These are phyloP conservation scores for Spinibarbus caldwelli DNA, from an alignment of 2,797 vertebrate species.

Conservation along the genomic window DNA sequence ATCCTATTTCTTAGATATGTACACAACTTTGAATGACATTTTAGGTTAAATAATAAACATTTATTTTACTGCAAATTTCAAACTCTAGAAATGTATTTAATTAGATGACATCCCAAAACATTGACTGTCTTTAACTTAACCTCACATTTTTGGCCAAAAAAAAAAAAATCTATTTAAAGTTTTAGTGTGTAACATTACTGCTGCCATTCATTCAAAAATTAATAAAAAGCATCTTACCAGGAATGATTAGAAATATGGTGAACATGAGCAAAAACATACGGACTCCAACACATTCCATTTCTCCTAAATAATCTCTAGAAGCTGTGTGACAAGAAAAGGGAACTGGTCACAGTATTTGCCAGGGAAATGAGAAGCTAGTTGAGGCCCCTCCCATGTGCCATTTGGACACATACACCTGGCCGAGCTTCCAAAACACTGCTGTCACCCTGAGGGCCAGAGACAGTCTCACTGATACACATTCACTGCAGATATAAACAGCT, in stretches of 20 bases:
- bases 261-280: conserved; percentile 61
- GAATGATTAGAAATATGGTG: conserved; percentile 65
- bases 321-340: conserved; percentile 70
- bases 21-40: neutral
- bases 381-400: conserved; percentile 76
- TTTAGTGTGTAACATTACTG: neutral
- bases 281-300: conserved; percentile 81
- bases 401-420: conserved; percentile 73
- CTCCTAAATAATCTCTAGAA: conserved; percentile 82
- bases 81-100: neutral
- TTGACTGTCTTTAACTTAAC: neutral
- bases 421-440: conserved; percentile 55
- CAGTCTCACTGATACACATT: conserved; percentile 36
- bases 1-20: neutral
- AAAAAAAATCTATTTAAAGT: neutral
- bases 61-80: neutral
- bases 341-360: conserved; percentile 82
- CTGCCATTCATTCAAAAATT: neutral
- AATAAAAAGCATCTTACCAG: conserved; percentile 71
- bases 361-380: conserved; percentile 80
- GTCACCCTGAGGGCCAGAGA: conserved; percentile 48
- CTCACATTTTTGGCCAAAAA: neutral
- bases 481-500: neutral
- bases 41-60: neutral
- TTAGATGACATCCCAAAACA: neutral